Base-by-base conservation (phyloP, 2,797 vertebrate species). In the Leptatherina wallacei region DNA sequence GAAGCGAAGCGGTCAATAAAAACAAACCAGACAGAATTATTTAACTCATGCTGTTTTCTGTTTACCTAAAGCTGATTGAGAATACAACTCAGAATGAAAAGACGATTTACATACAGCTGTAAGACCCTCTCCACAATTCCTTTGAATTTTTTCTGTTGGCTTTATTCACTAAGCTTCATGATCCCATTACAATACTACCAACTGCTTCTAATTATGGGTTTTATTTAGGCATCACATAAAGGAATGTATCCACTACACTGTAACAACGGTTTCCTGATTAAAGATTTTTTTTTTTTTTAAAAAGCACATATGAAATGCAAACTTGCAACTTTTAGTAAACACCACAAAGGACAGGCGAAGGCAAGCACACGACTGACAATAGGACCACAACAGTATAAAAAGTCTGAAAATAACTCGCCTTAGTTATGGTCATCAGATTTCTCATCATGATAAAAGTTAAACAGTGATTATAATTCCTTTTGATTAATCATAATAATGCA, bases 1-100 rank as follows among this genome's bases (percentile, higher is more conserved):
- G 79, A 88, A 78, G 84, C 63, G 81, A 87, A 86, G 65, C 56
- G 74, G 81, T 82, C 77, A 69, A 75, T 80, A n/a, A 85, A 85
- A 89, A 85, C 75, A 70, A 52, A 62, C 33, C 38, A 65, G 76
- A 81, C 57, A 79, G 14, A 69, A 65, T 12, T 24, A 65, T 61
- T 51, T 59, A 35, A 58, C 42, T 68, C 33, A 35, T 22, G 29
- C 55, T 60, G 63, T 77, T 30, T 77, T 52, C n/a, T 7, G 30
- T 62, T 80, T 55, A 36, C 22, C 63, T 51, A 66, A 52, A 66
- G 62, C 63, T 9, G 60, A 77, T 75, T 83, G 18, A 57, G 58
- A 78, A 40, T 47, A 68, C 66, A 52, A 71, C 18, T 73, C 13
- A 32, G 61, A 58, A 67, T 63, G 83, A 51, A 62, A 78, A 69